Base-by-base conservation (phyloP, 2,888 invertebrate species). In the Pherbina coryleti region DNA sequence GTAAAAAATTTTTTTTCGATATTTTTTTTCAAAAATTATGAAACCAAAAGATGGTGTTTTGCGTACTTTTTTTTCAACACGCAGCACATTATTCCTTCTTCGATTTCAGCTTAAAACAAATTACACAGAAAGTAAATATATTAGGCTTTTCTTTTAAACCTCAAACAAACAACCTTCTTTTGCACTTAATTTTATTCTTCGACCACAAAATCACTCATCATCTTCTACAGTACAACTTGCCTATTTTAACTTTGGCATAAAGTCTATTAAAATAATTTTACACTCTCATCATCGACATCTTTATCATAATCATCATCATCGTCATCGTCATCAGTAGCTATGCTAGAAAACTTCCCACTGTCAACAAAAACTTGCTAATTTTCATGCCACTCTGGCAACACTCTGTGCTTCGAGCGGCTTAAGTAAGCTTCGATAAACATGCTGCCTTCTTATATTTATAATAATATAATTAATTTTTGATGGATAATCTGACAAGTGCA, bases 381-480 rank as follows among this genome's bases (percentile, higher is more conserved):
- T 57, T 34, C 67, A 71, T 53, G 28, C 28, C 67, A n/a, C 44
- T 34, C 17, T 22, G 11, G n/a, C 19, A 14, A 25, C n/a, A 14
- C 22, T 19, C 44, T 19, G 53, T 31, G 19, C 55, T 53, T n/a
- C 17, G 28, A 8, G 8, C 51, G 14, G 70, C 53, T 53, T 70
- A 11, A 44, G 22, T 53, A 71, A 55, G 34, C 57, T 5, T 34
- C 53, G 57, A 71, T 31, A 57, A 53, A 37, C 37, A 44, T 37
- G 60, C 55, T 44, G 44, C 44, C 34, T 69, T 67, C 66, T 75
- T 75, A 64, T 76, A 71, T 71, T 71, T 57, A 62, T 70, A 55
- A 71, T 76, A 76, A 76, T 71, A 71, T 71, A 76, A 76, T 76
- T 76, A 76, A 76, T 64, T 76, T 71, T 71, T 76, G 76, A 76